Evolutionary conservation across 2,888 invertebrate species (phyloP).

Genomic region (Rosalia funebris): DNA sequence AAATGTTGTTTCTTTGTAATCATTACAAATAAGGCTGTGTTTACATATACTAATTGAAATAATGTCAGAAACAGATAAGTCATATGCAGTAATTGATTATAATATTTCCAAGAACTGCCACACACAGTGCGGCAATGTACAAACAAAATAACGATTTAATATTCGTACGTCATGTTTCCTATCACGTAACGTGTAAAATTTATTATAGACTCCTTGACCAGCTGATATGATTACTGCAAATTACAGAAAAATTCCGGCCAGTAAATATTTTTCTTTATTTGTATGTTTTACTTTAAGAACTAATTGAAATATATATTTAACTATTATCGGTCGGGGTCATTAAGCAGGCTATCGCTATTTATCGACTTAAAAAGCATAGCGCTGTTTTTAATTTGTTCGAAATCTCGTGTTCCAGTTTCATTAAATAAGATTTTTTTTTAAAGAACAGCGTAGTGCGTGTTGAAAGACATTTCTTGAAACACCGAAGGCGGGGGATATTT

Average conservation of each 20-base stretch:
- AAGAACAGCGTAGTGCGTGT: slow-evolving; percentile 43
- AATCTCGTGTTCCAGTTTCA: slow-evolving; percentile 32
- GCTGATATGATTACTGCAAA: slow-evolving; percentile 10
- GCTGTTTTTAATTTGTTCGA: slow-evolving; percentile 27
- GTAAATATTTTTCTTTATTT: slow-evolving; percentile 16
- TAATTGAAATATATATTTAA: slow-evolving; percentile 27
- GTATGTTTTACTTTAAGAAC: slow-evolving; percentile 21
- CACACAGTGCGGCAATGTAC: slow-evolving; percentile 40
- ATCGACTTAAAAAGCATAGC: slow-evolving; percentile 28
- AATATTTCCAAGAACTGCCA: slow-evolving; percentile 48
- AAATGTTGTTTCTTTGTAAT: too few species aligned
- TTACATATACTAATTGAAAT: slow-evolving; percentile 42
- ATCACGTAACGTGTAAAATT: slow-evolving; percentile 9
- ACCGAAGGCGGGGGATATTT: slow-evolving; percentile 42
- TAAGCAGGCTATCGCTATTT: slow-evolving; percentile 24
- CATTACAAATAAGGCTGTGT: too few species aligned
- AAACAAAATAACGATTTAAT: slow-evolving; percentile 3
- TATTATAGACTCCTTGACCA: slow-evolving; percentile 2
- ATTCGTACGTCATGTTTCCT: slow-evolving; percentile 5
- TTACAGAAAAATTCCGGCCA: background rate
- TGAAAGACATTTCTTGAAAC: slow-evolving; percentile 45
- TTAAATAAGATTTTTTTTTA: slow-evolving; percentile 28
- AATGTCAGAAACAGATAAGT: slow-evolving; percentile 45
- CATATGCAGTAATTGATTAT: slow-evolving; percentile 50
- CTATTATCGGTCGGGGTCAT: slow-evolving; percentile 19